A percentile compares a stretch with the other conserved stretches of the same genome.
phyloP scores from a whole-genome alignment of 1,140 invertebrate species.

The Sinonovacula constricta region DNA sequence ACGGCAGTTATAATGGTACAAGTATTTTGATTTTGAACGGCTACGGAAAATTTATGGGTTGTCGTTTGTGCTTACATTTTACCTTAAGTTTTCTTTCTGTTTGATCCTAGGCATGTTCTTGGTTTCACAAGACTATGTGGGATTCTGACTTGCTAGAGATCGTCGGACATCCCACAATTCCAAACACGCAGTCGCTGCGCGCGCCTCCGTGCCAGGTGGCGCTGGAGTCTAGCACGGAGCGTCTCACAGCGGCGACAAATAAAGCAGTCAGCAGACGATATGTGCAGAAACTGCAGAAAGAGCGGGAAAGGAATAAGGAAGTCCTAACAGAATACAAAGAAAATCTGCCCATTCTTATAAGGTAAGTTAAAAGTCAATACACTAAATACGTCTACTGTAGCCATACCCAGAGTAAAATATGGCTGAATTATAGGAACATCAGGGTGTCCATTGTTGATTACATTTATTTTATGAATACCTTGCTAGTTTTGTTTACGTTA shows the following conservation, averaged over 20 bases:
- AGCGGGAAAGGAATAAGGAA: conserved; percentile 45
- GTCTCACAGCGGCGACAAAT: conserved; percentile 23
- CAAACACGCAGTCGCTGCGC: conserved; percentile 46
- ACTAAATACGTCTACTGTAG: too few species aligned
- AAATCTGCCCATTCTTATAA: conserved; percentile 41
- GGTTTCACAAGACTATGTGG: conserved; percentile 9
- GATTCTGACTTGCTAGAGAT: conserved; percentile 42
- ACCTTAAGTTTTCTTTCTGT: too few species aligned
- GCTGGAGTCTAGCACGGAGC: conserved; percentile 28
- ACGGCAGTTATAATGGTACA: too few species aligned
- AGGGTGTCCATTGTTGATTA: too few species aligned
- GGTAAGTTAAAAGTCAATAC: too few species aligned
- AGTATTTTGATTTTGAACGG: too few species aligned
- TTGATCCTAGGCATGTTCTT: conserved; percentile 48
- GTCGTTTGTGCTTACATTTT: too few species aligned
- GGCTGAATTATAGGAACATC: too few species aligned
- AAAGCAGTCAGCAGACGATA: conserved; percentile 24
- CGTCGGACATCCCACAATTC: conserved; percentile 47
- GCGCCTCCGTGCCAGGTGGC: conserved; percentile 48
- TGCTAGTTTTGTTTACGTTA: too few species aligned
- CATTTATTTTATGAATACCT: too few species aligned
- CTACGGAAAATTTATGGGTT: too few species aligned
- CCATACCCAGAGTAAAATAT: too few species aligned
- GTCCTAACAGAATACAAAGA: conserved; percentile 40
- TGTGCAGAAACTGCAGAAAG: conserved; percentile 45